These are phyloP conservation scores for Nasonia vitripennis DNA, from an alignment of 1,140 invertebrate species.

Conservation along the genomic window DNA sequence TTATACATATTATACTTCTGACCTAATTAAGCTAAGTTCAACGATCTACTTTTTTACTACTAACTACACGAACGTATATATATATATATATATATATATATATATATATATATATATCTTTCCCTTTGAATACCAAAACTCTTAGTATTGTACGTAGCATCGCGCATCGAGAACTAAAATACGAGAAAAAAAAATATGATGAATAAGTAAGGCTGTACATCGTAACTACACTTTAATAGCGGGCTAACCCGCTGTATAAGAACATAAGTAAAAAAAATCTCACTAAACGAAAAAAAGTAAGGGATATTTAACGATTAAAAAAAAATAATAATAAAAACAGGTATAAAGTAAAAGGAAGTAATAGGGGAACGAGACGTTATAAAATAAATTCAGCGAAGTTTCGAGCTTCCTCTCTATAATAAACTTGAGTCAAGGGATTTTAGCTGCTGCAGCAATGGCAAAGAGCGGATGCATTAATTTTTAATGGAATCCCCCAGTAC, in stretches of 20 bases:
- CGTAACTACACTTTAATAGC: background rate
- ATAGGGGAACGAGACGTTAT: slow-evolving; percentile 43
- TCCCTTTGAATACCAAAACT: slow-evolving; percentile 61
- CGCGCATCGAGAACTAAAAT: slow-evolving; percentile 12
- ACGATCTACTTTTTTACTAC: slow-evolving; percentile 18
- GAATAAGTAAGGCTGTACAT: slow-evolving; percentile 24
- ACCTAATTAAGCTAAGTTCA: slow-evolving; percentile 13
- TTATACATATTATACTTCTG: slow-evolving; percentile 4
- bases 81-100: slow-evolving; percentile 19
- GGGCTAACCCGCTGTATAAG: background rate
- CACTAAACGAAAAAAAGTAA: slow-evolving; percentile 15
- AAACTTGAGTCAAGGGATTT: slow-evolving; percentile 74
- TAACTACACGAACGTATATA: background rate
- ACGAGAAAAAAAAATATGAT: slow-evolving; percentile 41
- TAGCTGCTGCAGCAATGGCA: slow-evolving; percentile 65
- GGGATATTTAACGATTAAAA: slow-evolving; percentile 14
- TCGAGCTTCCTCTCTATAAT: slow-evolving; percentile 63
- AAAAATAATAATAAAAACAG: slow-evolving; percentile 9
- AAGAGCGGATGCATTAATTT: slow-evolving; percentile 43
- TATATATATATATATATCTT: slow-evolving; percentile 48
- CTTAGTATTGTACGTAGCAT: slow-evolving; percentile 28
- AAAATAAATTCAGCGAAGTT: slow-evolving; percentile 63
- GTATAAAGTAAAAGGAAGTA: slow-evolving; percentile 30
- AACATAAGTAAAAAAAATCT: slow-evolving; percentile 21
- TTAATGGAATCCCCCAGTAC: slow-evolving; percentile 31